Percentiles rank a stretch among this genome's conserved stretches.
These are phyloP conservation scores for Anolis carolinensis DNA, from an alignment of 2,113 vertebrate species.

Conservation along the genomic window DNA sequence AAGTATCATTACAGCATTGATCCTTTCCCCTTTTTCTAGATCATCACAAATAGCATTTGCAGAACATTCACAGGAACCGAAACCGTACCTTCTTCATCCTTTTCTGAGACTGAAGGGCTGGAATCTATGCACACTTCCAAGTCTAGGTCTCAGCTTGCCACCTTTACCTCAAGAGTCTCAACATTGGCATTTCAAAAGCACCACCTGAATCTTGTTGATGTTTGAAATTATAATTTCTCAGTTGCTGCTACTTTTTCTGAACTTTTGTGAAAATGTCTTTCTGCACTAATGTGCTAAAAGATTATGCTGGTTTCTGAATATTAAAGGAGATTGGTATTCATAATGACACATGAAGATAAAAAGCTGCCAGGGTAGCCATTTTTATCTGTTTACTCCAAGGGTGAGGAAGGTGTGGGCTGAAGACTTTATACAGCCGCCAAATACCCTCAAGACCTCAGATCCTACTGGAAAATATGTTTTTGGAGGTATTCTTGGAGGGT, in stretches of 20 bases:
- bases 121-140: background rate
- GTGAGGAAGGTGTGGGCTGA: too few relatives aligned
- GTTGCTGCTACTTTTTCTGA: background rate
- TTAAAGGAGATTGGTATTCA: too few relatives aligned
- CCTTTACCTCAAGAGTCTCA: background rate
- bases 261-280: background rate
- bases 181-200: background rate
- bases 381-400: too few relatives aligned
- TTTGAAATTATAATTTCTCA: background rate
- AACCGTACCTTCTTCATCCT: too few relatives aligned
- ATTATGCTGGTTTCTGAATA: background rate
- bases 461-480: too few relatives aligned
- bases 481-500: too few relatives aligned
- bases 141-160: background rate
- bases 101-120: background rate
- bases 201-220: background rate
- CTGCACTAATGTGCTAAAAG: background rate
- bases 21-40: background rate
- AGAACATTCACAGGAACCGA: background rate
- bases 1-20: background rate
- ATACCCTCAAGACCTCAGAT: too few relatives aligned
- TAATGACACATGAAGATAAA: background rate
- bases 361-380: too few relatives aligned
- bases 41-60: too few relatives aligned
- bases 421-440: too few relatives aligned